These are phyloP conservation scores for Benitochromis conjunctus DNA, from an alignment of 2,113 vertebrate genomes.

Conservation along the genomic window DNA sequence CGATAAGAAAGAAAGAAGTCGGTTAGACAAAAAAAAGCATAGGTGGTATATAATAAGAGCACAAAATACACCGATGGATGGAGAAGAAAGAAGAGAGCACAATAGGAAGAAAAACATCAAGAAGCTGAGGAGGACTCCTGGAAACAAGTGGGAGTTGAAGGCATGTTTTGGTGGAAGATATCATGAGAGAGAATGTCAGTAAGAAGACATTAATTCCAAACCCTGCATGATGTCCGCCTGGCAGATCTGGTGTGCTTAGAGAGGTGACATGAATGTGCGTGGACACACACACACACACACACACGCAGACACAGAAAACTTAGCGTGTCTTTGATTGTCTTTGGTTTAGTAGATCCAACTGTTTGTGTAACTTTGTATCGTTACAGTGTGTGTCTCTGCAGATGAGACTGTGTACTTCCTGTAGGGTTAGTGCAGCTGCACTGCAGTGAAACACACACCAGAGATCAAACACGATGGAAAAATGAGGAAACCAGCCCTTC, in stretches of 20 bases:
- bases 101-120: background rate
- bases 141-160: background rate
- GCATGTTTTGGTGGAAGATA: slow-evolving; percentile 2
- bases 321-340: background rate
- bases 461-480: slow-evolving; percentile 24
- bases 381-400: background rate
- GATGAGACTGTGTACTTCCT: background rate
- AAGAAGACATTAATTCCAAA: slow-evolving; percentile 41
- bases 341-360: background rate
- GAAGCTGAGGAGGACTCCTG: background rate
- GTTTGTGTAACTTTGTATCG: background rate
- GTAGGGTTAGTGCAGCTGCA: background rate
- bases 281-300: background rate
- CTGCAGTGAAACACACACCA: slow-evolving; percentile 2
- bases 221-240: slow-evolving; percentile 10
- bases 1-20: background rate
- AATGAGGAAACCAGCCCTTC: background rate
- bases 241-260: slow-evolving; percentile 6
- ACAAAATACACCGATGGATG: background rate
- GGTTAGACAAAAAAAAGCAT: background rate
- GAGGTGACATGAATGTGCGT: background rate
- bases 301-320: background rate
- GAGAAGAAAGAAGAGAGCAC: background rate
- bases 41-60: background rate
- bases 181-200: slow-evolving; percentile 26